Percentiles rank a stretch among this genome's conserved stretches.
Conservation (phyloP, 2,888 invertebrate genomes). For the Labia minor region DNA sequence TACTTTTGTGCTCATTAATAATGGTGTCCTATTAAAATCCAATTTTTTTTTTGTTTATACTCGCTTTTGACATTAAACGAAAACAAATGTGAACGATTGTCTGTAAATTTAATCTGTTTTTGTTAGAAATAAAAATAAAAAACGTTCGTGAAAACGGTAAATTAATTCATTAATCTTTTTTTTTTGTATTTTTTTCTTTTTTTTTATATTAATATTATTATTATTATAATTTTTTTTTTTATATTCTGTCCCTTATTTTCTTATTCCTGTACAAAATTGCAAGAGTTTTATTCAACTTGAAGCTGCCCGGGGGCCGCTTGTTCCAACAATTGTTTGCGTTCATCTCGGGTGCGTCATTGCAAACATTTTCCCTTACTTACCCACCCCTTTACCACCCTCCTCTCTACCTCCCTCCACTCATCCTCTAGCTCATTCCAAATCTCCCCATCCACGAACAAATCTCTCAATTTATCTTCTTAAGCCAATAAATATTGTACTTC, state of each 20-base stretch:
- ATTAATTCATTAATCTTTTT: neutral
- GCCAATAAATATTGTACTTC: neutral
- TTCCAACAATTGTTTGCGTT: neutral
- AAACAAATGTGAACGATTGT: no score
- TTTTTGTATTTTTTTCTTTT: no score
- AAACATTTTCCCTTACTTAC: neutral
- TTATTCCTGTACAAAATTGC: neutral
- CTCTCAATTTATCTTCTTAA: neutral
- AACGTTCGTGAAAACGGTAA: neutral
- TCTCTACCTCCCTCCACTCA: no score
- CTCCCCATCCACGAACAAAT: neutral
- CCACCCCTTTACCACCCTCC: neutral
- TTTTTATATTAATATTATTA: no score
- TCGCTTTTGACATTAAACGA: no score
- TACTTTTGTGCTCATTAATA: no score
- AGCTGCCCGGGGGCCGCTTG: neutral
- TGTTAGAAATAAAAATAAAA: no score
- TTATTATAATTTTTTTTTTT: no score
- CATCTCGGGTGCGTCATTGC: neutral
- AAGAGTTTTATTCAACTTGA: neutral
- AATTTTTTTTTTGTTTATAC: no score
- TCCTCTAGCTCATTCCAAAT: no score
- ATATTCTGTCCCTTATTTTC: neutral
- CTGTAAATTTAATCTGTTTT: no score
- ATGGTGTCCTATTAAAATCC: no score